phyloP scores from a whole-genome alignment of 2,888 invertebrate genomes.

The Stegana nigrithorax region DNA sequence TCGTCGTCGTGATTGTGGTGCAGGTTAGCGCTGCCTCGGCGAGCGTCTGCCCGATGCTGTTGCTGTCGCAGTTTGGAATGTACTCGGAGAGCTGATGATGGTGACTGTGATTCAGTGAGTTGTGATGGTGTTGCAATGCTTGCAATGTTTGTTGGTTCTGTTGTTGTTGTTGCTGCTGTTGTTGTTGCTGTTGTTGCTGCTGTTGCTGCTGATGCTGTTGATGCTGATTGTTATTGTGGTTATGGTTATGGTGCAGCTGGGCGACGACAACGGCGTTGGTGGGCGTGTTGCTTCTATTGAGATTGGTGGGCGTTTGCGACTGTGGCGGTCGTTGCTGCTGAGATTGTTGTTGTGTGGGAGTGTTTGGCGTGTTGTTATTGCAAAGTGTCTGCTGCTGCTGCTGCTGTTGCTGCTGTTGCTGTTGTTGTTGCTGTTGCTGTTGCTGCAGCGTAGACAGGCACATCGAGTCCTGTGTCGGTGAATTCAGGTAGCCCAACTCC shows the following conservation, averaged over 20 bases:
- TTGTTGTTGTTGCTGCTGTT: slow-evolving; percentile 16
- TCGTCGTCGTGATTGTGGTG: slow-evolving; percentile 18
- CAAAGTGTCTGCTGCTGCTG: slow-evolving; percentile 35
- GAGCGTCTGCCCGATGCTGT: slow-evolving; percentile 35
- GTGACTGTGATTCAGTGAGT: slow-evolving; percentile 24
- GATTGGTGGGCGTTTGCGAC: no score
- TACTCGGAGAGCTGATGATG: slow-evolving; percentile 49
- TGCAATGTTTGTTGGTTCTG: slow-evolving; percentile 24
- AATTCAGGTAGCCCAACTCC: slow-evolving; percentile 65
- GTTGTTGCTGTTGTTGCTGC: slow-evolving; percentile 38
- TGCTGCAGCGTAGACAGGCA: slow-evolving; percentile 39
- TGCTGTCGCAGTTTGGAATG: slow-evolving; percentile 60
- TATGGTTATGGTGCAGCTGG: slow-evolving; percentile 30
- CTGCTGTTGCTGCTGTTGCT: no score
- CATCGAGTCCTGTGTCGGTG: slow-evolving; percentile 62
- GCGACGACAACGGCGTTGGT: slow-evolving; percentile 32
- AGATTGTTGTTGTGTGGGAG: slow-evolving; percentile 40
- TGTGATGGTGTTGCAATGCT: slow-evolving; percentile 18
- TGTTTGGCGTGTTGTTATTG: slow-evolving; percentile 40
- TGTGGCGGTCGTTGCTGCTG: slow-evolving; percentile 31
- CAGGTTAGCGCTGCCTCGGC: slow-evolving; percentile 35
- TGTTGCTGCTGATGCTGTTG: slow-evolving; percentile 7
- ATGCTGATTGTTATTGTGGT: slow-evolving; percentile 31
- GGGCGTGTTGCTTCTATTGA: slow-evolving; percentile 36
- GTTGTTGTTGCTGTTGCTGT: slow-evolving; percentile 41